phyloP scores from a whole-genome alignment of 2,888 invertebrate genomes.

The Mermis nigrescens region DNA sequence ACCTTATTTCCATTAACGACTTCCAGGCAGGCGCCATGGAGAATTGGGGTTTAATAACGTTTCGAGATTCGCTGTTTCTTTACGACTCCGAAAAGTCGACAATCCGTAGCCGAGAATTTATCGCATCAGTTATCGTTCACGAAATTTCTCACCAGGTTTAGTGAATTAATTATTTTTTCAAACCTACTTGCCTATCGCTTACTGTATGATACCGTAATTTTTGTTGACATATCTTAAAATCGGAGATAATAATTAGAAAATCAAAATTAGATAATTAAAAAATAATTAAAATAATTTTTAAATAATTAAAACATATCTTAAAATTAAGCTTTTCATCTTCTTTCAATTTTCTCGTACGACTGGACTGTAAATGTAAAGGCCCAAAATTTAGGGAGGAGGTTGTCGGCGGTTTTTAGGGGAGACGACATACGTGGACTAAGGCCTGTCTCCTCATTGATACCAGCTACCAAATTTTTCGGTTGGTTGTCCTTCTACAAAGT shows the following conservation, averaged over 20 bases:
- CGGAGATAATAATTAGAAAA: background rate
- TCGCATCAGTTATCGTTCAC: slow-evolving; percentile 24
- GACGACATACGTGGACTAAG: no score
- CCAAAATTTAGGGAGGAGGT: no score
- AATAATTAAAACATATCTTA: background rate
- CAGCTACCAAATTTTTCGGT: no score
- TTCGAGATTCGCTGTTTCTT: slow-evolving; percentile 21
- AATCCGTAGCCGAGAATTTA: slow-evolving; percentile 17
- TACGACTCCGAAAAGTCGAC: slow-evolving; percentile 22
- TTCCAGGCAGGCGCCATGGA: slow-evolving; percentile 30
- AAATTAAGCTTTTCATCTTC: background rate
- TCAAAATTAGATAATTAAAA: background rate
- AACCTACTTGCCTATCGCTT: background rate
- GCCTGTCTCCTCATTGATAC: no score
- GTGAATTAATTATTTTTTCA: background rate
- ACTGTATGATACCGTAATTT: background rate
- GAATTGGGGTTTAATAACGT: slow-evolving; percentile 25
- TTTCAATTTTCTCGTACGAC: background rate
- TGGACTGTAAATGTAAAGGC: no score
- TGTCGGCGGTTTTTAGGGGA: no score
- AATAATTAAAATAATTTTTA: background rate
- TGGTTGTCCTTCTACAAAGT: no score
- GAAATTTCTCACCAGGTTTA: slow-evolving; percentile 28
- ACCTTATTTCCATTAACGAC: slow-evolving; percentile 26
- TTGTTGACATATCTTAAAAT: background rate